Percentiles rank a stretch among this genome's conserved stretches.
Evolutionary conservation across 2,113 vertebrate species (phyloP).

Genomic region (Dendropsophus ebraccatus): DNA sequence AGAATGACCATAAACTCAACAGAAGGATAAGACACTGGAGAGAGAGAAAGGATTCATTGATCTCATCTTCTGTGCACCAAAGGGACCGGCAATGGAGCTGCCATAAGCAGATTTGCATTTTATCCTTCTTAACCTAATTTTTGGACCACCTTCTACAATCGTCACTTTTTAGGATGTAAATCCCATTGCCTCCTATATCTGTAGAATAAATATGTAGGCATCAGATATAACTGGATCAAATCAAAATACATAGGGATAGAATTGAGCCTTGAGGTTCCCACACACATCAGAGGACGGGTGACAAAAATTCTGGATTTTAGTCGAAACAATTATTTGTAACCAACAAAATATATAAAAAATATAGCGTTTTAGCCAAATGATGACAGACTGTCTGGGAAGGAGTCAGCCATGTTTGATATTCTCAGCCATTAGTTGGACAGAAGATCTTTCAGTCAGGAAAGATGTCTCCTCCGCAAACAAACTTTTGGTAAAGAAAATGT

Average conservation of each 20-base stretch:
- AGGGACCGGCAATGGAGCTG: not conserved
- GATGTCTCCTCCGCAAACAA: too few relatives aligned
- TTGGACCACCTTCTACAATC: not conserved
- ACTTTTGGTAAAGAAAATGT: too few relatives aligned
- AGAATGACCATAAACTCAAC: not conserved
- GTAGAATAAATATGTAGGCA: not conserved
- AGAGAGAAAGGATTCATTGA: not conserved
- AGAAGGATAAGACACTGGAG: conserved; percentile 6
- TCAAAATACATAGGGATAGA: not conserved
- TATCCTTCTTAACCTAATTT: conserved; percentile 22
- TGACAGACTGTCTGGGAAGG: too few relatives aligned
- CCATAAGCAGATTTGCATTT: conserved; percentile 9
- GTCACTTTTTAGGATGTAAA: not conserved
- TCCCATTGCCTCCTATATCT: not conserved
- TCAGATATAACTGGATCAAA: not conserved
- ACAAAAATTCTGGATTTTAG: too few relatives aligned
- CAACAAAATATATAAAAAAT: too few relatives aligned
- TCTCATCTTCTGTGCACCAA: not conserved
- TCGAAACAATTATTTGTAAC: too few relatives aligned
- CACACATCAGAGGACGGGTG: too few relatives aligned
- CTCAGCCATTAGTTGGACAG: too few relatives aligned
- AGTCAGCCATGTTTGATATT: too few relatives aligned
- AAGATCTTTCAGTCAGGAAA: too few relatives aligned
- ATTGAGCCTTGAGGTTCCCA: not conserved
- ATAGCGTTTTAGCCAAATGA: too few relatives aligned